phyloP scores from a whole-genome alignment of 2,113 vertebrate genomes.

The Tricholaema leucomelas region DNA sequence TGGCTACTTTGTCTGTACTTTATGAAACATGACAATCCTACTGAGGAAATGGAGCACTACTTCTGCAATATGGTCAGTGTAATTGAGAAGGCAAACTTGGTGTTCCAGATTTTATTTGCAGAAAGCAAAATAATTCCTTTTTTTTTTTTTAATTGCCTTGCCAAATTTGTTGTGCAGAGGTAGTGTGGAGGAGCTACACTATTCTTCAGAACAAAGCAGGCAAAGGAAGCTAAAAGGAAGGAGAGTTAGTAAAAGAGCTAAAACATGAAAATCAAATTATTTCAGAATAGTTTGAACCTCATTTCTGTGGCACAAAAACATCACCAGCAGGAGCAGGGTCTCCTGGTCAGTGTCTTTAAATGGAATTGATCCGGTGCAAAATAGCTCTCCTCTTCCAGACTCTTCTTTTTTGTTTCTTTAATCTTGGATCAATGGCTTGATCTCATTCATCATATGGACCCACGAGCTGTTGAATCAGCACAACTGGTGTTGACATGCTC shows the following conservation, averaged over 20 bases:
- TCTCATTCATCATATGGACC: not conserved
- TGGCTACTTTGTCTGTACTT: conserved; percentile 8
- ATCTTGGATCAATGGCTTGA: conserved; percentile 22
- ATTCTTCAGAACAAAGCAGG: not conserved
- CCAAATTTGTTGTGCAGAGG: not conserved
- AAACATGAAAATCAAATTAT: not conserved
- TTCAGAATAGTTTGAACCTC: not conserved
- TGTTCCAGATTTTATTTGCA: not conserved
- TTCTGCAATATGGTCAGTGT: not conserved
- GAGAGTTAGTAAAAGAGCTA: not conserved
- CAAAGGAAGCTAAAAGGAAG: not conserved
- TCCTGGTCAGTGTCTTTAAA: not conserved
- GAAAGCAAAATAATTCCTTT: not conserved
- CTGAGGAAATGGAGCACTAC: conserved; percentile 28
- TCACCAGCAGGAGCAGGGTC: not conserved
- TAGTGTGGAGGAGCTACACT: not conserved
- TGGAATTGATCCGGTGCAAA: not conserved
- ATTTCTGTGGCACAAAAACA: not conserved
- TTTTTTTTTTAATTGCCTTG: not conserved
- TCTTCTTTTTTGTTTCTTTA: conserved; percentile 20
- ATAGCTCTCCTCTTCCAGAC: not conserved
- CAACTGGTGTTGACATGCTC: conserved; percentile 4
- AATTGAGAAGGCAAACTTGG: not conserved
- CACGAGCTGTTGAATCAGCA: conserved; percentile 48
- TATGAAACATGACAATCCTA: conserved; percentile 29